Base-by-base conservation (phyloP, 1,140 invertebrate species). In the Drosophila auraria region DNA sequence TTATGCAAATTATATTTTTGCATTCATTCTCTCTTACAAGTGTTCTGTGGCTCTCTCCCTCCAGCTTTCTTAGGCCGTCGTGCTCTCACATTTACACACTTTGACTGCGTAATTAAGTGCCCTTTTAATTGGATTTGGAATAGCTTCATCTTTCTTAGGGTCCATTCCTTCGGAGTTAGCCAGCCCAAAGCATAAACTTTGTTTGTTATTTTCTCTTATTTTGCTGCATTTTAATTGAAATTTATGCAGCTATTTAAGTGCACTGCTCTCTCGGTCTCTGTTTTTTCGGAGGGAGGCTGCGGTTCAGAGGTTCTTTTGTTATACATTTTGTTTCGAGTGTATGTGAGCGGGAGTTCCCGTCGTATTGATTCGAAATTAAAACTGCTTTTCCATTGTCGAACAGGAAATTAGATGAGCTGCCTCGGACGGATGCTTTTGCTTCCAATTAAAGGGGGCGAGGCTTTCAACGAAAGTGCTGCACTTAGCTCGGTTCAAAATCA, bases 171-270 rank as follows among this genome's bases (percentile, higher is more conserved):
- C 12, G 33, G 25, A 75, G 23, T 61, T 79, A 51, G 25, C 57
- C 61, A 57, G 23, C 51, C 57, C 23, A 71, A 65, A 74, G 77
- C 38, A 17, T n/a, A 20, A 44, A 58, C 36, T 44, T 68, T 25
- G 72, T 54, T 57, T 73, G 64, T 83, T 87, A 51, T 60, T 76
- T 76, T 38, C 69, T 57, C 65, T 68, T 76, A 61, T 73, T 81
- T 78, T 65, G 68, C 62, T 82, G 78, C 70, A 60, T 68, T 84
- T 90, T 89, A 89, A 89, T 89, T 89, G 86, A 89, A 90, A 89
- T 89, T 89, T 89, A 89, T 89, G 82, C 84, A 90, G 82, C 75
- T 80, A 90, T 70, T 89, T 86, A 86, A 89, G 61, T 76, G 56
- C 64, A 53, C 64, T 49, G 64, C 54, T 38, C 17, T 25, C 30